Percentiles rank a stretch among this genome's conserved stretches.
Evolutionary conservation across 1,140 invertebrate species (phyloP).

Genomic region (Oncopeltus fasciatus): DNA sequence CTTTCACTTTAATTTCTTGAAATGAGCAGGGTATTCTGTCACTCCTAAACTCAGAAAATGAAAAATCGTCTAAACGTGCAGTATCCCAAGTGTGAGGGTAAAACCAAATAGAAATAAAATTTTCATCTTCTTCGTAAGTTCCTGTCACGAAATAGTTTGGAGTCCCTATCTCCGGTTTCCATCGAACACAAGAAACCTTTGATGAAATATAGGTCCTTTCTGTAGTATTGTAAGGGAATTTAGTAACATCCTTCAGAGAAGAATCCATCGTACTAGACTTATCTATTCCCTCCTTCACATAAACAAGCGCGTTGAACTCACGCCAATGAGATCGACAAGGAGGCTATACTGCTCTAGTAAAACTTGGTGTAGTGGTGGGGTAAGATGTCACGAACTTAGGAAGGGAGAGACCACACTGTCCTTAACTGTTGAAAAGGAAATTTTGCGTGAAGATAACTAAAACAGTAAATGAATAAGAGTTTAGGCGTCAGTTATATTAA

Average conservation of each 20-base stretch:
- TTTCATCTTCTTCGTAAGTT: background rate
- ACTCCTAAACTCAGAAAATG: background rate
- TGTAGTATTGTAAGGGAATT: background rate
- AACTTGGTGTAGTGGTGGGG: background rate
- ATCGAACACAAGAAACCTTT: background rate
- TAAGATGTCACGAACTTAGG: background rate
- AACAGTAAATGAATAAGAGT: no score
- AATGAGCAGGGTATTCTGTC: background rate
- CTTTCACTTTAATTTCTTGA: background rate
- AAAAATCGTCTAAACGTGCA: background rate
- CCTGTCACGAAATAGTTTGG: background rate
- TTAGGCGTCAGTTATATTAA: no score
- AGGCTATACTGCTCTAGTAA: background rate
- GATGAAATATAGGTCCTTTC: background rate
- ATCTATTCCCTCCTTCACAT: background rate
- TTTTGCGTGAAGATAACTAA: no score
- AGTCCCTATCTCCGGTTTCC: background rate
- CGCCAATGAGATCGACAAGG: background rate
- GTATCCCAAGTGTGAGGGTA: background rate
- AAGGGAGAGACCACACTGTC: background rate
- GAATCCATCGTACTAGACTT: background rate
- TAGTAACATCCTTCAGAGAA: background rate
- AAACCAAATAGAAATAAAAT: background rate
- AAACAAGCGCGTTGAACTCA: background rate
- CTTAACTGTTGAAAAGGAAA: no score